Evolutionary conservation across 2,113 vertebrate genomes (phyloP).

Genomic region (Toxostoma redivivum): DNA sequence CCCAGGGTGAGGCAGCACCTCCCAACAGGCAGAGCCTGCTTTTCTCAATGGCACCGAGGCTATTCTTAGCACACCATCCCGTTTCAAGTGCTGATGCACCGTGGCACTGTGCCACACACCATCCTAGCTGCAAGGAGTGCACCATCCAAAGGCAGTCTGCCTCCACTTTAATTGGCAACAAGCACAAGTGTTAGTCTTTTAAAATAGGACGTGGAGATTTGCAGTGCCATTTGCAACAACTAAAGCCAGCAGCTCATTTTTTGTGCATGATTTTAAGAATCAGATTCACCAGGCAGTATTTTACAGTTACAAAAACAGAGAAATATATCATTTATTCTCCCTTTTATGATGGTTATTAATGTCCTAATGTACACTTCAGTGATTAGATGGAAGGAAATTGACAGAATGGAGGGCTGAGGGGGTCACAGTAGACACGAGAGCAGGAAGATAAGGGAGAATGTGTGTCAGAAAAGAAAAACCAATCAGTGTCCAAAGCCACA

Average conservation of each 20-base stretch:
- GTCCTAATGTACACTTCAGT: background rate
- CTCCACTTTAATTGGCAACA: background rate
- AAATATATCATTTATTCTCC: background rate
- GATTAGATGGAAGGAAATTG: background rate
- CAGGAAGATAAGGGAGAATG: background rate
- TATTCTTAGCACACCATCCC: background rate
- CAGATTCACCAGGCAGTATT: background rate
- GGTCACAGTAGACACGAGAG: background rate
- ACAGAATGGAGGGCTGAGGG: background rate
- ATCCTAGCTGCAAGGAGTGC: background rate
- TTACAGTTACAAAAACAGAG: background rate
- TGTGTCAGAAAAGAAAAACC: background rate
- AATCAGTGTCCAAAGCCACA: background rate
- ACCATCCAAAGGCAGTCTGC: background rate
- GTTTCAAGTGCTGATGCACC: background rate
- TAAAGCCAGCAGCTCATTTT: background rate
- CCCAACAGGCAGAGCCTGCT: fast-evolving
- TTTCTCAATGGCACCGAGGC: background rate
- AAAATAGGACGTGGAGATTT: background rate
- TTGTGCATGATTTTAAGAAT: background rate
- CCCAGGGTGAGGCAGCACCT: background rate
- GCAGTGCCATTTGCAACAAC: background rate
- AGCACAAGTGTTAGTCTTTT: background rate
- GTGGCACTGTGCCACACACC: background rate
- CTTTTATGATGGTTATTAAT: background rate